Evolutionary conservation across 2,888 invertebrate genomes (phyloP).

Genomic region (Noctua janthina): DNA sequence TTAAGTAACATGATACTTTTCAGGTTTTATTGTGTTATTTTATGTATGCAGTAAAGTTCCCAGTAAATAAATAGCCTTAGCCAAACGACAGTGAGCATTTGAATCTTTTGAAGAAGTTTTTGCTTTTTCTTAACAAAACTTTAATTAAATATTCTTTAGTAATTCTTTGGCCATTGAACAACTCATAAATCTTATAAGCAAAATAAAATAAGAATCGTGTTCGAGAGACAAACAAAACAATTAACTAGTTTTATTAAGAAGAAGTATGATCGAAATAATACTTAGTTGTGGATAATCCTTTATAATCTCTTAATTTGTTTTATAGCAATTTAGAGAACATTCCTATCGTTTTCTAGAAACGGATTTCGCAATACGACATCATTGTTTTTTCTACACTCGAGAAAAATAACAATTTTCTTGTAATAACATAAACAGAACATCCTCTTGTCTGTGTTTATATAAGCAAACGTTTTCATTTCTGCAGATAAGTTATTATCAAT

Average conservation of each 20-base stretch:
- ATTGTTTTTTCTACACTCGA: conserved; percentile 27
- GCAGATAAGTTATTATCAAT: conserved; percentile 40
- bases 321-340: conserved; percentile 33
- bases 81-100: neutral
- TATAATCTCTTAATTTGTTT: conserved; percentile 39
- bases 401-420: conserved; percentile 48
- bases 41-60: neutral
- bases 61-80: neutral
- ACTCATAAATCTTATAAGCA: conserved; percentile 21
- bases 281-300: conserved; percentile 25
- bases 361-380: conserved; percentile 8
- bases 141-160: neutral
- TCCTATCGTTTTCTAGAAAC: conserved; percentile 30
- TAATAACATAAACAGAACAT: conserved; percentile 53
- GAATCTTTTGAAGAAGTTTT: neutral
- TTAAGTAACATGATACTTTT: conserved; percentile 37
- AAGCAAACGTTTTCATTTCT: conserved; percentile 54
- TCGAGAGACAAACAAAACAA: conserved; percentile 40
- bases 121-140: neutral
- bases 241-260: conserved; percentile 27
- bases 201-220: conserved; percentile 31
- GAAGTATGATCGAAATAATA: conserved; percentile 7
- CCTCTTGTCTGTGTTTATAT: conserved; percentile 40
- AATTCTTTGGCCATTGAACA: conserved; percentile 10
- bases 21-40: neutral